Base-by-base conservation (phyloP, 2,113 vertebrate species). In the Siphamia tubifer region DNA sequence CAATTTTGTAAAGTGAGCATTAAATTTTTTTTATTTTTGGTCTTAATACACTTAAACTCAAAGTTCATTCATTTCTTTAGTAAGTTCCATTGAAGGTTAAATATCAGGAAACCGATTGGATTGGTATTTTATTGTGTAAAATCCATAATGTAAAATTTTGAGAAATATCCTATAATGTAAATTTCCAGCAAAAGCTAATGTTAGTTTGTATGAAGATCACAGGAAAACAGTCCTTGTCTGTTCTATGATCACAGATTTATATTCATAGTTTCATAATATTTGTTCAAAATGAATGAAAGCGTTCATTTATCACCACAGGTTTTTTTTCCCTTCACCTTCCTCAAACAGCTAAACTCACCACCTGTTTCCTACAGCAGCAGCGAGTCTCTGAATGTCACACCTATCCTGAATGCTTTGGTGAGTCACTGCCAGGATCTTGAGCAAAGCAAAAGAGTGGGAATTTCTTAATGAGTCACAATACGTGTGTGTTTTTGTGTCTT, bases 381-480 rank as follows among this genome's bases (percentile, higher is more conserved):
- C n/a, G 36, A 1, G 32, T 40, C 52, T 25, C 44, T 63, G 70
- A 63, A 80, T 54, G 63, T 86, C 61, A 42, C 77, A 77, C 66
- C 65, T 70, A 31, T 51, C 19, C 68, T 55, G 34, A 44, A 38
- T 48, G 69, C 27, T 38, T 24, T n/a, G 28, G 30, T 76, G 72
- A 84, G 25, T 79, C 81, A 77, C 53, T 30, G 38, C 21, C 28
- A 45, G 45, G 30, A 39, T 45, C 36, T 64, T 24, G 5, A 3
- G 52, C 53, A 11, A 60, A 70, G 39, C n/a, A 24, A 16, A 16
- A 35, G 28, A 58, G 44, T 51, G 57, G 68, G 61, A 54, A 70
- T 72, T 74, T 84, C 55, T 79, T 30, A 64, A 68, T 73, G 54
- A 79, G 39, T 86, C 83, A 81, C 8, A 11, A 43, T 52, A 25